Evolutionary conservation across 2,888 invertebrate genomes (phyloP), one percentile per base, ranked within the genome.

Genomic region (Drosophila emarginata): DNA sequence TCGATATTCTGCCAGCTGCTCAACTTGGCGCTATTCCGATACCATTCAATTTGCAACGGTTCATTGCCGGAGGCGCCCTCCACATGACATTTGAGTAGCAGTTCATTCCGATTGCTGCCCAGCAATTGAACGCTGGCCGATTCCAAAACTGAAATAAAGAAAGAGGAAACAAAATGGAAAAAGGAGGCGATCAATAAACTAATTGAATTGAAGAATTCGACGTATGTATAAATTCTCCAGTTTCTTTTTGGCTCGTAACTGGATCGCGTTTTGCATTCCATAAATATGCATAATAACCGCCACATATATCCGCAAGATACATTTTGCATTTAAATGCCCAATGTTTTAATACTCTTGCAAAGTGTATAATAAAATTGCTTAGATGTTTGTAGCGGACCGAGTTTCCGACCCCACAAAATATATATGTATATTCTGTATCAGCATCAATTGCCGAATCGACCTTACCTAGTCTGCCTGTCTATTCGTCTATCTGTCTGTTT

Each of bases 21-120:
- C 67, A 96, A 87, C 64, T 94, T 93, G 87, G 94, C 93, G 37
- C 94, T 94, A 88, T 96, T 95, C 71, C 90, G 86, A 72, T 90
- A 91, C 91, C 92, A 92, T 83, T 91, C 91, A 50, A 90, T 88
- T 73, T 89, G 80, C 15, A 91, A 68, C 26, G 87, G 73, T 7
- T 89, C 89, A 61, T 90, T 84, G 28, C 89, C 89, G 0, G 90
- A 88, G 64, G 89, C 89, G n/a, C 91, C 90, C 23, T 91, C 90
- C 45, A 91, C 89, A 36, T 89, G 90, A 67, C 92, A 92, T 67
- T 90, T 91, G 39, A 92, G 88, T 50, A 86, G 74, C 57, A 91
- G 79, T 78, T 91, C 90, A 60, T 91, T 84, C 18, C 88, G 89
- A 64, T 81, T 89, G 69, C 81, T 88, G 65, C 85, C 87, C 67